These are phyloP conservation scores for Rhyacophila brunnea DNA, from an alignment of 1,140 invertebrate species.

Conservation along the genomic window DNA sequence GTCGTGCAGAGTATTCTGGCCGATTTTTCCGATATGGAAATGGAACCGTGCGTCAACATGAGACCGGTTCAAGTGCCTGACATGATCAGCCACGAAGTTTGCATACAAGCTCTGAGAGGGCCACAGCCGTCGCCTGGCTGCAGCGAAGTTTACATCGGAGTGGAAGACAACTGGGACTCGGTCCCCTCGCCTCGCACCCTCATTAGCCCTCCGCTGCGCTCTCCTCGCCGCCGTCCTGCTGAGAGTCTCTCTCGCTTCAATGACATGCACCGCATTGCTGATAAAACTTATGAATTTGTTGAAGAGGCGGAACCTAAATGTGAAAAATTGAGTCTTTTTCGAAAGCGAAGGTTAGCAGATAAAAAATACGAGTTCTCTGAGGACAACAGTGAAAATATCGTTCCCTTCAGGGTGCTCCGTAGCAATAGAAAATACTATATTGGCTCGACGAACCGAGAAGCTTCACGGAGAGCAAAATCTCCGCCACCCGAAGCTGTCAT, in stretches of 20 bases:
- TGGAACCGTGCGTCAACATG: constrained; percentile 47
- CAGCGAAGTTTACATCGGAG: constrained; percentile 49
- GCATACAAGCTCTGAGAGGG: constrained; percentile 43
- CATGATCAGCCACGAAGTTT: constrained; percentile 51
- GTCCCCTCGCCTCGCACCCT: constrained; percentile 51
- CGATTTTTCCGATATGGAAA: constrained; percentile 53
- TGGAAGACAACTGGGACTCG: constrained; percentile 53
- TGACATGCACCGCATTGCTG: constrained; percentile 62
- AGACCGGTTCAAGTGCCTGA: constrained; percentile 48
- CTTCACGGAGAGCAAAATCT: constrained; percentile 44
- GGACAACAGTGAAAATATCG: constrained; percentile 81
- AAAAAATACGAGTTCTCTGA: constrained; percentile 91
- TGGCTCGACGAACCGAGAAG: constrained; percentile 43
- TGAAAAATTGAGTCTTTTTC: constrained; percentile 78
- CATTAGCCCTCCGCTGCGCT: constrained; percentile 50
- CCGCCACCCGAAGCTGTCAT: constrained; percentile 48
- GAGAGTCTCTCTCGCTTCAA: constrained; percentile 54
- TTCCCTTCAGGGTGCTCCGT: constrained; percentile 65
- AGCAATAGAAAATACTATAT: constrained; percentile 55
- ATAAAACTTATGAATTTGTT: constrained; percentile 82
- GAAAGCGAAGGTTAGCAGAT: constrained; percentile 79
- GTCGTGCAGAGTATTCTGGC: constrained; percentile 52
- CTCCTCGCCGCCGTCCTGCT: constrained; percentile 47
- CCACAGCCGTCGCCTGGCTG: constrained; percentile 35
- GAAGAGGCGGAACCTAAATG: constrained; percentile 76